Conservation (phyloP, 2,113 vertebrate genomes). For the Corythaeola cristata region DNA sequence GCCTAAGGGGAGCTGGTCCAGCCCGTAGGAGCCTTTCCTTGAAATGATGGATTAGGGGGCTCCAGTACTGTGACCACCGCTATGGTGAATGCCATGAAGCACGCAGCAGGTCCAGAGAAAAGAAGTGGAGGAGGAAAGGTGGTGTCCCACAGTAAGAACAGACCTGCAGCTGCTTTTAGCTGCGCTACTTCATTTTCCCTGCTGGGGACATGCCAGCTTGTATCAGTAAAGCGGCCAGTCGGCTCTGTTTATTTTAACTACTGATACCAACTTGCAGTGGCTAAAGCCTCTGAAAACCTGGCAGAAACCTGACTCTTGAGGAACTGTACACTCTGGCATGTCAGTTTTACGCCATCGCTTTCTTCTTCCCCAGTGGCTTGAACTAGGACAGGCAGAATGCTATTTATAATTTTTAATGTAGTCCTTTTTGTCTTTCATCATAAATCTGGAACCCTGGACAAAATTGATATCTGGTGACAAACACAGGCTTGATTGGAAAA, state of each 20-base stretch:
- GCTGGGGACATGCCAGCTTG: background rate
- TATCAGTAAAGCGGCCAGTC: background rate
- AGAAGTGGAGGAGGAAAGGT: background rate
- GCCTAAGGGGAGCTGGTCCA: background rate
- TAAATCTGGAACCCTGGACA: constrained; percentile 33
- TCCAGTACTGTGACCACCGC: rapidly evolving
- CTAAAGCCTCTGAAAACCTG: constrained; percentile 15
- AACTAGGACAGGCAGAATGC: constrained; percentile 61
- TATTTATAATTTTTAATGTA: constrained; percentile 59
- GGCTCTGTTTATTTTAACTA: background rate
- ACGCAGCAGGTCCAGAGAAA: background rate
- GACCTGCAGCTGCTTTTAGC: background rate
- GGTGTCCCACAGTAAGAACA: background rate
- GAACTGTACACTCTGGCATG: background rate
- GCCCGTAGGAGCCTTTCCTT: background rate
- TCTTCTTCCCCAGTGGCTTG: constrained; percentile 58
- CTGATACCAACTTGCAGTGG: background rate
- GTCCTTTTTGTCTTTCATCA: constrained; percentile 51
- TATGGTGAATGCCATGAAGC: background rate
- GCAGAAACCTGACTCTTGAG: constrained; percentile 14
- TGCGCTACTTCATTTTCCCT: background rate
- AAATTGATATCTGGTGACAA: constrained; percentile 24
- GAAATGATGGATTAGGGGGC: background rate
- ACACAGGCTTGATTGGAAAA: background rate
- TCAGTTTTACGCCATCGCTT: background rate